Percentiles rank a stretch among this genome's conserved stretches.
Conservation (phyloP, 2,797 vertebrate species). For the Hemibagrus guttatus region DNA sequence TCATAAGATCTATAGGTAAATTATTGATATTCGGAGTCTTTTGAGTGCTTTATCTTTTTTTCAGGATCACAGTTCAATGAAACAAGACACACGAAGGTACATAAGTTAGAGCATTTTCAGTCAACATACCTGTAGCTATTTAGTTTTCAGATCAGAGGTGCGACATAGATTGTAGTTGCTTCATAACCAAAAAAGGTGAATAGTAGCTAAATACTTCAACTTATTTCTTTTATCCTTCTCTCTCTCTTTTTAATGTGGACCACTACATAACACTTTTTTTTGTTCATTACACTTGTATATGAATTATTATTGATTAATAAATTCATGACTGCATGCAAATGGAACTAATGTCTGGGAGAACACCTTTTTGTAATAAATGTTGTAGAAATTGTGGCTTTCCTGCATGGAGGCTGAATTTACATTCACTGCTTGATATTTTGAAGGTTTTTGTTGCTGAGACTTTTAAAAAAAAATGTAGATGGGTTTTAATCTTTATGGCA, state of each 20-base stretch:
- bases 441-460: neutral
- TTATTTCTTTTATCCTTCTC: conserved; percentile 46
- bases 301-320: conserved; percentile 13
- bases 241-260: conserved; percentile 42
- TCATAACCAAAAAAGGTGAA: conserved; percentile 10
- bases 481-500: conserved; percentile 7
- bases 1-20: conserved; percentile 11
- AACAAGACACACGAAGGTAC: conserved; percentile 14
- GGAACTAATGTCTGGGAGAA: conserved; percentile 49
- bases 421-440: conserved; percentile 42
- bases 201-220: conserved; percentile 30
- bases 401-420: conserved; percentile 45
- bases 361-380: conserved; percentile 32
- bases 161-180: conserved; percentile 1
- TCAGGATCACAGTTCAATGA: neutral
- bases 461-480: neutral
- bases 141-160: conserved; percentile 9
- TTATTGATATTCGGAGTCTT: conserved; percentile 23
- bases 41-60: neutral
- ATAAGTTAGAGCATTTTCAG: neutral
- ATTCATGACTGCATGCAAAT: conserved; percentile 42
- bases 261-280: conserved; percentile 63
- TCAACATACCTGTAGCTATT: conserved; percentile 3
- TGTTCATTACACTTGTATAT: conserved; percentile 47
- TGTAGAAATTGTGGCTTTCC: conserved; percentile 40